A percentile compares a stretch with the other conserved stretches of the same genome.
Evolutionary conservation across 2,113 vertebrate species (phyloP).

Genomic region (Grus americana): DNA sequence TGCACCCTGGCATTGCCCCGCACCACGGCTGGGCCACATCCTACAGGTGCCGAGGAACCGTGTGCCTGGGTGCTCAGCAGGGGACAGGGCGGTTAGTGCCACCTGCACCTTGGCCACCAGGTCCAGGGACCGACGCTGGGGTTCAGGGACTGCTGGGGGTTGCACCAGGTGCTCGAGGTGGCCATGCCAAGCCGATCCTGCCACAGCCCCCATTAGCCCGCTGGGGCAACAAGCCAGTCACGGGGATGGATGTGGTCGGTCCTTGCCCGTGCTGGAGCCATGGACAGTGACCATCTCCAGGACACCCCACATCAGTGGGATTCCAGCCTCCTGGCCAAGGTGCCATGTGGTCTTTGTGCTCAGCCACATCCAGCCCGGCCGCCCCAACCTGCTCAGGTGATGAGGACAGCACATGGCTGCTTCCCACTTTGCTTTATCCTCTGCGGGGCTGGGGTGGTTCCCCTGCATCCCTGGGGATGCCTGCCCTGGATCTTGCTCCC

Average conservation of each 20-base stretch:
- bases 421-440: neutral
- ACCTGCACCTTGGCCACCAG: accelerated
- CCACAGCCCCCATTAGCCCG: neutral
- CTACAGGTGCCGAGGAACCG: neutral
- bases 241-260: neutral
- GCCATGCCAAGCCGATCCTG: neutral
- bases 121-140: neutral
- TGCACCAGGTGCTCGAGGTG: neutral
- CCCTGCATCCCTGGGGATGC: neutral
- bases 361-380: neutral
- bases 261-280: accelerated
- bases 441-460: neutral
- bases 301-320: constrained; percentile 41
- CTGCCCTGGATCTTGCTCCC: neutral
- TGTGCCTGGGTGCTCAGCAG: neutral
- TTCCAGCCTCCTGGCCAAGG: accelerated
- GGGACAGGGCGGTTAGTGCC: neutral
- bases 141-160: neutral
- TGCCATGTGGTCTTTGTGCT: constrained; percentile 5
- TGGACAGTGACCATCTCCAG: constrained; percentile 60
- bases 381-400: neutral
- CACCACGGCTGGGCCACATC: accelerated
- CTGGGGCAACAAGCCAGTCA: accelerated
- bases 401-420: neutral
- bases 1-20: neutral